These are phyloP conservation scores for Drosophila subquinaria DNA, from an alignment of 2,888 invertebrate genomes.

Conservation along the genomic window DNA sequence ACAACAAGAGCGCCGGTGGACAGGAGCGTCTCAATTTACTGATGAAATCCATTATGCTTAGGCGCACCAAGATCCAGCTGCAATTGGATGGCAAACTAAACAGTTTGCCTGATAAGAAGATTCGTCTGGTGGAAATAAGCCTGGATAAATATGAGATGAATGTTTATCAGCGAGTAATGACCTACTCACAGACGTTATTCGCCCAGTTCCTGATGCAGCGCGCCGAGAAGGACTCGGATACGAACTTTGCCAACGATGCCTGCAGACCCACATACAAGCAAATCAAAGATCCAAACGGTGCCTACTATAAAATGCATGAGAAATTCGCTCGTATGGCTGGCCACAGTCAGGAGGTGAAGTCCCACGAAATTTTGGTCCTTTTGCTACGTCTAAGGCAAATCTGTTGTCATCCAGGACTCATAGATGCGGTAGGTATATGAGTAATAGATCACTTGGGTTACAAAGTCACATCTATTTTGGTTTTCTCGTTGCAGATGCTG, in stretches of 20 bases:
- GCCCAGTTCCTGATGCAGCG: conserved; percentile 91
- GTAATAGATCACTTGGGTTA: background rate
- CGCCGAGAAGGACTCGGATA: conserved; percentile 88
- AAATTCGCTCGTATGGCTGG: conserved; percentile 88
- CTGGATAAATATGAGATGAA: conserved; percentile 90
- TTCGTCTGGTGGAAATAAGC: conserved; percentile 87
- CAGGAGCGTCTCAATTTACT: conserved; percentile 93
- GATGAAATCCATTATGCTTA: conserved; percentile 93
- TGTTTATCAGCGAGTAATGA: conserved; percentile 91
- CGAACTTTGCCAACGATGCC: conserved; percentile 71
- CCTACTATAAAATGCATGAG: conserved; percentile 89
- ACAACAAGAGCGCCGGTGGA: conserved; percentile 92
- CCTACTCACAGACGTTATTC: conserved; percentile 91
- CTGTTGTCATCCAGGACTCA: conserved; percentile 95
- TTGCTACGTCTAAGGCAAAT: conserved; percentile 94
- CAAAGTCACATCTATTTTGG: background rate
- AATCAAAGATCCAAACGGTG: conserved; percentile 85
- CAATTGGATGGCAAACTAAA: conserved; percentile 88
- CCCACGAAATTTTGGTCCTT: conserved; percentile 92
- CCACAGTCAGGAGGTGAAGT: conserved; percentile 87
- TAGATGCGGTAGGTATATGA: conserved; percentile 87
- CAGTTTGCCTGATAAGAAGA: conserved; percentile 88
- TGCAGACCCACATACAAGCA: conserved; percentile 82
- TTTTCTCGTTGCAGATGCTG: conserved; percentile 85
- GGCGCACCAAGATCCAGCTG: conserved; percentile 94